These are phyloP conservation scores for Sporophila hypoxantha DNA, from an alignment of 2,113 vertebrate genomes.

Conservation along the genomic window DNA sequence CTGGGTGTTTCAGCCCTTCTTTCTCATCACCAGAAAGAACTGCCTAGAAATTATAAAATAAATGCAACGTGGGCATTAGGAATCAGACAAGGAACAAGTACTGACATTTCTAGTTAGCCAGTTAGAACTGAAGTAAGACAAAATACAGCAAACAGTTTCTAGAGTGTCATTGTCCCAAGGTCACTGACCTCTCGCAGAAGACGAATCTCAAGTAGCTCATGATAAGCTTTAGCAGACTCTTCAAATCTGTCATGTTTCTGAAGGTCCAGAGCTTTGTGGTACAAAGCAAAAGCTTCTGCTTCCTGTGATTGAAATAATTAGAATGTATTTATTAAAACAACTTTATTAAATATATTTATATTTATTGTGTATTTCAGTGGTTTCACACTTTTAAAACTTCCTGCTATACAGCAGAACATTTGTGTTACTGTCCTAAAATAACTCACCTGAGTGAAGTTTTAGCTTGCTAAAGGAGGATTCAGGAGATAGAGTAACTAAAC, in stretches of 20 bases:
- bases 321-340: background rate
- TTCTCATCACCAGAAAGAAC: slow-evolving; percentile 87
- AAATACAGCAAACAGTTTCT: background rate
- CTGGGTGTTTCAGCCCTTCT: slow-evolving; percentile 91
- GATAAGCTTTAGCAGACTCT: slow-evolving; percentile 92
- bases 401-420: background rate
- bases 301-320: slow-evolving; percentile 71
- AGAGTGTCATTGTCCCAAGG: background rate
- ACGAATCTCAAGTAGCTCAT: slow-evolving; percentile 90
- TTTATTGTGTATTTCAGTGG: background rate
- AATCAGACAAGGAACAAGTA: background rate
- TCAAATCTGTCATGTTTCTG: slow-evolving; percentile 96
- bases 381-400: background rate
- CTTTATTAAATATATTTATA: background rate
- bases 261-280: slow-evolving; percentile 94
- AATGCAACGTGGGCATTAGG: accelerated
- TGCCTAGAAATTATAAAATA: slow-evolving; percentile 68
- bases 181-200: slow-evolving; percentile 88
- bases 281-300: slow-evolving; percentile 95
- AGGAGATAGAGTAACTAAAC: background rate
- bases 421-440: background rate
- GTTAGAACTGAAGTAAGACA: background rate
- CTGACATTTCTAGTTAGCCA: background rate
- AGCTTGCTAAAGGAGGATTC: background rate
- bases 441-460: background rate